These are phyloP conservation scores for Garrulus glandarius DNA, from an alignment of 2,797 vertebrate genomes.

Conservation along the genomic window DNA sequence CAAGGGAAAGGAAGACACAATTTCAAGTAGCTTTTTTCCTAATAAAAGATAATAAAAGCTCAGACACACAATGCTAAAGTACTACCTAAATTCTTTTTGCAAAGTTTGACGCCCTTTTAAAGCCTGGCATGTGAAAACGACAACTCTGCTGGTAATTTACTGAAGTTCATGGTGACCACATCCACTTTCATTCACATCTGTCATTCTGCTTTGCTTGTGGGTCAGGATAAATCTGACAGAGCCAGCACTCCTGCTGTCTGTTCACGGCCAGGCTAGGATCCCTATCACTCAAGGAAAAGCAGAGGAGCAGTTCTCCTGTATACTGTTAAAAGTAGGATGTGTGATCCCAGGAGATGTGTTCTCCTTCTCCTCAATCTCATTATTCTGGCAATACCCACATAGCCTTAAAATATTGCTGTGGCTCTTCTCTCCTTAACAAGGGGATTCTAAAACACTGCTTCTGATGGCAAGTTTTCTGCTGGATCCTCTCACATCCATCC, in stretches of 20 bases:
- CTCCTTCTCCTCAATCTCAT: not conserved
- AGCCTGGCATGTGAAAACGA: not conserved
- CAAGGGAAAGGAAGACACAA: not conserved
- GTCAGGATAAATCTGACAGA: not conserved
- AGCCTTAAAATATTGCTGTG: not conserved
- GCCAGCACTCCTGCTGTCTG: rapidly evolving
- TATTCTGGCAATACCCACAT: not conserved
- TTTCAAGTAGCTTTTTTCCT: not conserved
- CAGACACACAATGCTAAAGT: not conserved
- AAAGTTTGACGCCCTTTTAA: not conserved
- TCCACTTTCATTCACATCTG: not conserved
- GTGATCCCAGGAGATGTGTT: not conserved
- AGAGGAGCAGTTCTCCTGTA: not conserved
- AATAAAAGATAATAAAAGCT: not conserved
- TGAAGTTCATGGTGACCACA: not conserved
- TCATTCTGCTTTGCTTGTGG: not conserved
- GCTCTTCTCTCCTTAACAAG: not conserved
- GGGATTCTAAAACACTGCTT: not conserved
- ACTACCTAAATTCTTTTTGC: not conserved
- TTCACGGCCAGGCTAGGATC: not conserved
- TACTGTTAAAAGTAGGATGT: not conserved
- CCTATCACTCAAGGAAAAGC: not conserved
- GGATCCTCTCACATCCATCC: not conserved
- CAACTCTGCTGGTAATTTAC: not conserved
- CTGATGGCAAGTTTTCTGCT: not conserved